phyloP scores from a whole-genome alignment of 2,113 vertebrate genomes.

The Taurulus bubalis region DNA sequence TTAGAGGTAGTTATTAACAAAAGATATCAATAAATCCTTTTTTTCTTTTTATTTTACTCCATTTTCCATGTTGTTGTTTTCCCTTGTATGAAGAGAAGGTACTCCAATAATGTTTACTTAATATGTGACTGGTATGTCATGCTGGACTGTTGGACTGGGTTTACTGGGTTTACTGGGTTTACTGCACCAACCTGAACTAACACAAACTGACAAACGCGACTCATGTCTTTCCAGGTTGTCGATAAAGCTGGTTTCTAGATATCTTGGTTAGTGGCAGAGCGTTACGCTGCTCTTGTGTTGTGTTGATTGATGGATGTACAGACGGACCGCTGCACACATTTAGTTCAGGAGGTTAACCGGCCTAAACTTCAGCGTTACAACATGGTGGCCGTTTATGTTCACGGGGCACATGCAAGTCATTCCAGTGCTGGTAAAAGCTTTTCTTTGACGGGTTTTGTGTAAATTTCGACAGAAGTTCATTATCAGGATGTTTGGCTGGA shows the following conservation, averaged over 20 bases:
- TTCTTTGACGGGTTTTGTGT: constrained; percentile 9
- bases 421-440: constrained; percentile 28
- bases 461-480: neutral
- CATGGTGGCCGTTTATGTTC: constrained; percentile 29
- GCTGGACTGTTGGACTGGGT: neutral
- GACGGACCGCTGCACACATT: neutral
- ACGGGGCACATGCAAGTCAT: constrained; percentile 20
- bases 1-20: constrained; percentile 33
- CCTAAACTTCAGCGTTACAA: neutral
- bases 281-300: neutral
- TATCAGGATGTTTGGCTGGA: too few species aligned
- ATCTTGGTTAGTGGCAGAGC: neutral
- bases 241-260: neutral
- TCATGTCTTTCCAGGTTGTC: constrained; percentile 8
- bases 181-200: neutral
- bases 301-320: neutral
- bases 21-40: constrained; percentile 26
- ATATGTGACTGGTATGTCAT: constrained; percentile 14
- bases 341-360: neutral
- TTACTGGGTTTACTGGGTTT: neutral
- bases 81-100: constrained; percentile 25
- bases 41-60: constrained; percentile 31
- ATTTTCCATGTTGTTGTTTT: constrained; percentile 49
- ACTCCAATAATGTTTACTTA: constrained; percentile 43
- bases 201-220: neutral